A percentile compares a stretch with the other conserved stretches of the same genome.
These are phyloP conservation scores for Chrysina gloriosa DNA, from an alignment of 2,888 invertebrate genomes.

Conservation along the genomic window DNA sequence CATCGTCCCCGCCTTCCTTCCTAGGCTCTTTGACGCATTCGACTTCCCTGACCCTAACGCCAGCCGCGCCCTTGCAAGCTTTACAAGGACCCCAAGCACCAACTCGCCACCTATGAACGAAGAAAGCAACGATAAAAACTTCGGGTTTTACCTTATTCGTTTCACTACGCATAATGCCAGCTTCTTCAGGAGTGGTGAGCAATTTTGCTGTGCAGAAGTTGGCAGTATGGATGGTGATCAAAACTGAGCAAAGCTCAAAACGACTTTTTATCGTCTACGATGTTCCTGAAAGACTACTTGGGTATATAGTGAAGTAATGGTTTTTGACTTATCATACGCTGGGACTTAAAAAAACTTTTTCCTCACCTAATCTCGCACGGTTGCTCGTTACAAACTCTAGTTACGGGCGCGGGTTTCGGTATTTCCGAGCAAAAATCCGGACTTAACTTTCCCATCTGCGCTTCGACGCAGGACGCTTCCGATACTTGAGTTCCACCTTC, in stretches of 20 bases:
- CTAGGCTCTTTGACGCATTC: constrained; percentile 66
- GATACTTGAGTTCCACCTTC: constrained; percentile 71
- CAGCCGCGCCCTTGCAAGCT: constrained; percentile 67
- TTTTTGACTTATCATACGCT: no score
- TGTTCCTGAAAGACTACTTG: no score
- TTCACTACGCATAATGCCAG: neutral
- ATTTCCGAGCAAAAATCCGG: constrained; percentile 66
- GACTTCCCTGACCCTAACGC: constrained; percentile 64
- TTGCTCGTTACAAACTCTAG: constrained; percentile 65
- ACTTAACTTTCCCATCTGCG: constrained; percentile 72
- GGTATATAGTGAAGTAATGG: no score
- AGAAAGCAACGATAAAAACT: no score
- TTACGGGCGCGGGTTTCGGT: constrained; percentile 62
- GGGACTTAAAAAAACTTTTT: neutral
- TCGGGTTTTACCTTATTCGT: neutral
- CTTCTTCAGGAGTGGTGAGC: neutral
- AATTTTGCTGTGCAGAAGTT: no score
- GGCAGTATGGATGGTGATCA: neutral
- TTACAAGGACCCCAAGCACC: constrained; percentile 75
- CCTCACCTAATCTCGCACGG: constrained; percentile 67
- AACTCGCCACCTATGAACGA: constrained; percentile 69
- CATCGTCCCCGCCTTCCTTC: constrained; percentile 64
- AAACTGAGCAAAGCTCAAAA: no score
- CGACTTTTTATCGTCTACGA: no score
- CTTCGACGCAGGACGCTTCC: constrained; percentile 71